Evolutionary conservation across 2,888 invertebrate species (phyloP).

Genomic region (Drosophila tripunctata): DNA sequence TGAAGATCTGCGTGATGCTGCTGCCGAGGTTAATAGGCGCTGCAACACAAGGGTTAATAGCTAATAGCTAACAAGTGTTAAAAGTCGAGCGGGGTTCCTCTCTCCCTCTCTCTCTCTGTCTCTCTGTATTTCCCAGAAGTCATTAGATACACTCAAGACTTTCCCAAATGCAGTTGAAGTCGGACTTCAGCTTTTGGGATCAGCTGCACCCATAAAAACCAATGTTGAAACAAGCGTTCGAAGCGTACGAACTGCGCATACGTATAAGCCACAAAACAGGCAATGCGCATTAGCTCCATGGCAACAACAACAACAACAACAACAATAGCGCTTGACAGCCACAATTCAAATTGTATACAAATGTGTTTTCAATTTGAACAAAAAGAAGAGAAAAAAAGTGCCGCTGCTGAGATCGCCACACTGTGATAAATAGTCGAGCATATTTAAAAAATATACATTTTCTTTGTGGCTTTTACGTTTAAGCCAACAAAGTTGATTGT

Average conservation of each 20-base stretch:
- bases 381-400: constrained; percentile 9
- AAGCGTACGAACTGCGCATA: constrained; percentile 52
- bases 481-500: not conserved
- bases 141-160: constrained; percentile 45
- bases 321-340: constrained; percentile 46
- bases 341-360: constrained; percentile 67
- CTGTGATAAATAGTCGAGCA: constrained; percentile 57
- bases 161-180: constrained; percentile 41
- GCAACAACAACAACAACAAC: constrained; percentile 38
- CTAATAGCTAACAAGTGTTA: constrained; percentile 57
- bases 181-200: constrained; percentile 35
- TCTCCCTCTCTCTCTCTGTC: not conserved
- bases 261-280: constrained; percentile 44
- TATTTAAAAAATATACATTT: constrained; percentile 7
- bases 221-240: constrained; percentile 58
- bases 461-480: constrained; percentile 41
- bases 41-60: constrained; percentile 63
- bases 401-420: constrained; percentile 51
- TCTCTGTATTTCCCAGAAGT: constrained; percentile 46
- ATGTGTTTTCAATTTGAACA: constrained; percentile 68
- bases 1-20: constrained; percentile 36
- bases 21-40: constrained; percentile 62
- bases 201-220: constrained; percentile 63
- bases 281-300: constrained; percentile 32
- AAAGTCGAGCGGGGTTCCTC: constrained; percentile 45